These are phyloP conservation scores for Pharmacophagus antenor DNA, from an alignment of 2,888 invertebrate species.

Conservation along the genomic window DNA sequence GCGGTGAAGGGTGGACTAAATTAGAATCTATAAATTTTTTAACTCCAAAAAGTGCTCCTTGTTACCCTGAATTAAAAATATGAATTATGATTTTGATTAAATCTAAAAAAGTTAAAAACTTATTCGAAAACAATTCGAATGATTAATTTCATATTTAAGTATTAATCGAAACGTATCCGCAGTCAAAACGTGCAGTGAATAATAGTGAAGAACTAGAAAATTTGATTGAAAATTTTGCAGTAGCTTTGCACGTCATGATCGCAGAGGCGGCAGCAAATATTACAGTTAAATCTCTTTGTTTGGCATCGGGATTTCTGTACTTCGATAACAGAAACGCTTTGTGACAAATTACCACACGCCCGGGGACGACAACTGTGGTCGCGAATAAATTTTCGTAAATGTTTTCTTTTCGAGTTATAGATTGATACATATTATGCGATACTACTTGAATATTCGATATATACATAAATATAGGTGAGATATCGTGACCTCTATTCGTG, in stretches of 20 bases:
- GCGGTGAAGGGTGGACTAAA: no score
- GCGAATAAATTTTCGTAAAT: conserved; percentile 23
- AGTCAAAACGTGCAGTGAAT: neutral
- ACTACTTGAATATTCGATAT: neutral
- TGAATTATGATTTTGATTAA: no score
- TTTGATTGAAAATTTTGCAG: conserved; percentile 18
- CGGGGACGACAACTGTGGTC: conserved; percentile 24
- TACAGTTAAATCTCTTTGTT: conserved; percentile 29
- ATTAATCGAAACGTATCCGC: no score
- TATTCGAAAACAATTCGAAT: no score
- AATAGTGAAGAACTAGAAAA: neutral
- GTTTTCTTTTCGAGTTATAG: conserved; percentile 16
- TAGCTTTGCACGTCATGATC: conserved; percentile 3
- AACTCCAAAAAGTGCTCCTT: no score
- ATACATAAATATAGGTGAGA: neutral
- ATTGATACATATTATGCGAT: conserved; percentile 2
- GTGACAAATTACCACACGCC: conserved; percentile 28
- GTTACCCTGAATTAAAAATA: no score
- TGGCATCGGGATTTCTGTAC: conserved; percentile 20
- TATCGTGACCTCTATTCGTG: neutral
- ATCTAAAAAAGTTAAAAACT: no score
- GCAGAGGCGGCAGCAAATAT: conserved; percentile 11
- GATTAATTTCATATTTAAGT: no score
- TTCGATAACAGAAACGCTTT: conserved; percentile 27
- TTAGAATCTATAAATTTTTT: no score